Evolutionary conservation across 2,113 vertebrate genomes (phyloP).

Genomic region (Pundamilia nyererei): DNA sequence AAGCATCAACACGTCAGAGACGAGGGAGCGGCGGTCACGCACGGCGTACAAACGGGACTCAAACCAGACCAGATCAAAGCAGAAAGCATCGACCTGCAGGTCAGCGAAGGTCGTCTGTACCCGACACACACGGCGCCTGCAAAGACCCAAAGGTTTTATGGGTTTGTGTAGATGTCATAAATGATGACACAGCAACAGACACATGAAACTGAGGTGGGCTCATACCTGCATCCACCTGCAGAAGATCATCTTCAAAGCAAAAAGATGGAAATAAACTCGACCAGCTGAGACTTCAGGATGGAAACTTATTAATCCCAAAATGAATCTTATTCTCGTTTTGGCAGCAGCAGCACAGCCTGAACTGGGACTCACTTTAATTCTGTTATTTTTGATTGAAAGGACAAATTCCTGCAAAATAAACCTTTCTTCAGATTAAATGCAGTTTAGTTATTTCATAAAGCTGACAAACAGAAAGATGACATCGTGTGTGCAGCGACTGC

Average conservation of each 20-base stretch:
- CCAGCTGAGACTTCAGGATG: neutral
- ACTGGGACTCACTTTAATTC: accelerated
- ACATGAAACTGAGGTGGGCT: accelerated
- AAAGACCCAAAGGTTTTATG: neutral
- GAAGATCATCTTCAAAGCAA: neutral
- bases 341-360: neutral
- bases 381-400: neutral
- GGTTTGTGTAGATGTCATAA: neutral
- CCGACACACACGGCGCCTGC: neutral
- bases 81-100: neutral
- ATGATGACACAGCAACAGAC: neutral
- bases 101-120: neutral
- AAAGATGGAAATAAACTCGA: neutral
- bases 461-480: accelerated
- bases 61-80: neutral
- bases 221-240: neutral
- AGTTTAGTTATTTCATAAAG: neutral
- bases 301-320: neutral
- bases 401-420: neutral
- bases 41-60: neutral
- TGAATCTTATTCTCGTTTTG: neutral
- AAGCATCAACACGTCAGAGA: slow-evolving; percentile 16
- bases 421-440: neutral
- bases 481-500: neutral
- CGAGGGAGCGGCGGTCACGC: neutral